Percentiles rank a stretch among this genome's conserved stretches.
Conservation (phyloP, 2,113 vertebrate genomes). For the Psittacula cyanocephala region DNA sequence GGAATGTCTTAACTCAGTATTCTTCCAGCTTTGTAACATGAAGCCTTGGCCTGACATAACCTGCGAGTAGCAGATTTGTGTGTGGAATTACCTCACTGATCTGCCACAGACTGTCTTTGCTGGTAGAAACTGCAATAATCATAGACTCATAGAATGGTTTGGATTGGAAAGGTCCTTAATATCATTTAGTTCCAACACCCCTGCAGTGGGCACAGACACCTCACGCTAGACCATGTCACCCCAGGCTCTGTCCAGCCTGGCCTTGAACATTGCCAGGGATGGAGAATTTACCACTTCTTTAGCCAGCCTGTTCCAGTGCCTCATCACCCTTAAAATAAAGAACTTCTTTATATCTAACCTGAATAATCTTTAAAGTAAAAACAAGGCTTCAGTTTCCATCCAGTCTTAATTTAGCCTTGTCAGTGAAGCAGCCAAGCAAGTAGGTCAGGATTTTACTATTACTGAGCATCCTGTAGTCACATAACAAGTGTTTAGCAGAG, state of each 20-base stretch:
- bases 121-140: background rate
- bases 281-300: background rate
- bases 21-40: background rate
- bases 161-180: background rate
- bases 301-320: background rate
- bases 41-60: background rate
- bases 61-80: background rate
- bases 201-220: background rate
- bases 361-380: background rate
- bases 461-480: background rate
- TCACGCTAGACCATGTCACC: background rate
- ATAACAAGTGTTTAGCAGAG: background rate
- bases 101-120: background rate
- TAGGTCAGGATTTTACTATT: background rate
- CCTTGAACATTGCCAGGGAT: background rate
- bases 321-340: background rate
- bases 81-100: background rate
- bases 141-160: background rate
- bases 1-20: background rate
- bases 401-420: background rate
- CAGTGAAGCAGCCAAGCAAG: background rate
- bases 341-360: background rate
- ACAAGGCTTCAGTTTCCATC: background rate
- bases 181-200: background rate
- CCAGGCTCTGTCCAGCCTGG: background rate